These are phyloP conservation scores for Nycticebus coucang DNA, from an alignment of 2,113 vertebrate genomes.

Conservation along the genomic window DNA sequence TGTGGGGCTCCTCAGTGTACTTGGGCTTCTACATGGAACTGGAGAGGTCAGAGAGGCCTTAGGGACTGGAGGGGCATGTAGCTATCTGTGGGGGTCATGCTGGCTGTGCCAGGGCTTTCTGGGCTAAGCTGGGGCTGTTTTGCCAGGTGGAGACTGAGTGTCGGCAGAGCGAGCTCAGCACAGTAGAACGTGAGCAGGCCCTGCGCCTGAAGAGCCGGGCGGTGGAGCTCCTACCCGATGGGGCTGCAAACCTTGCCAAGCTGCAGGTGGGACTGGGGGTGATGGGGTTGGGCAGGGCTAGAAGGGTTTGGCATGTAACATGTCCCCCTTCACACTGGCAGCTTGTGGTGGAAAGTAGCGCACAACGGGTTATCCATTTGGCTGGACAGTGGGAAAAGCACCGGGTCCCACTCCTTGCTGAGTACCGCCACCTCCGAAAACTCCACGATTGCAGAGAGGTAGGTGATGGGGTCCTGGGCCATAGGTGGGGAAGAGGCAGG, in stretches of 20 bases:
- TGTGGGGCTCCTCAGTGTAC: neutral
- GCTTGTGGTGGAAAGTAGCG: constrained; percentile 91
- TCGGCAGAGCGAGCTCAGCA: constrained; percentile 84
- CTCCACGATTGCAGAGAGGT: constrained; percentile 91
- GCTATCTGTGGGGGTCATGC: neutral
- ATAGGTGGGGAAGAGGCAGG: neutral
- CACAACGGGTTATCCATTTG: constrained; percentile 89
- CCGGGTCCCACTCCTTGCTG: constrained; percentile 89
- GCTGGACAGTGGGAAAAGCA: constrained; percentile 95
- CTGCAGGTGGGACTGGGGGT: constrained; percentile 87
- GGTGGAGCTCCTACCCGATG: constrained; percentile 88
- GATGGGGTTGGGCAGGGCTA: neutral
- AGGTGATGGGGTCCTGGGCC: neutral
- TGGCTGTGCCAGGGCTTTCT: neutral
- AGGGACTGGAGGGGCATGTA: neutral
- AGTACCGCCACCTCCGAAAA: constrained; percentile 90
- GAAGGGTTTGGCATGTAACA: neutral
- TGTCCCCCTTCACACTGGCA: constrained; percentile 47
- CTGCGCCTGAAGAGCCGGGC: constrained; percentile 89
- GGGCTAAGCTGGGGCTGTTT: neutral
- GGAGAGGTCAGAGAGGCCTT: neutral
- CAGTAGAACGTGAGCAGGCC: constrained; percentile 83
- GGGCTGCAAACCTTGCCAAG: constrained; percentile 88
- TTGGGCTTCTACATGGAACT: neutral
- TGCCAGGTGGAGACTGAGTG: constrained; percentile 88